These are phyloP conservation scores for Zaprionus taronus DNA, from an alignment of 1,140 invertebrate species.

Conservation along the genomic window DNA sequence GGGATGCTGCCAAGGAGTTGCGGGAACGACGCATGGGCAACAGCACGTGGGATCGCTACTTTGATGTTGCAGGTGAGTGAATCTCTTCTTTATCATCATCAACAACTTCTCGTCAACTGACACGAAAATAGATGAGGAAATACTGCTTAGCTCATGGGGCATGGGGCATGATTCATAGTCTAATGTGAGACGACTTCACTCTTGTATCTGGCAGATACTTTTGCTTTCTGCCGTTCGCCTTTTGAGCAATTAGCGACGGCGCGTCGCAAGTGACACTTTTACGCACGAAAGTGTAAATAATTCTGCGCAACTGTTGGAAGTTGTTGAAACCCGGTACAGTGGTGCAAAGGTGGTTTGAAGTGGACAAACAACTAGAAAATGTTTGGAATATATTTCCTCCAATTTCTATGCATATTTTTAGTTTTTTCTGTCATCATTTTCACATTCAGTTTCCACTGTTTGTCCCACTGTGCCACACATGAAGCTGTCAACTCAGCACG, in stretches of 20 bases:
- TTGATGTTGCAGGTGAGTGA: slow-evolving; percentile 76
- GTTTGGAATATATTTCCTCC: neutral
- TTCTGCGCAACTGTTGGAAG: slow-evolving; percentile 55
- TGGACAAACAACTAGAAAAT: neutral
- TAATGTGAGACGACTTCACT: slow-evolving; percentile 33
- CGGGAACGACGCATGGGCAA: slow-evolving; percentile 53
- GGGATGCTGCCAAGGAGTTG: slow-evolving; percentile 28
- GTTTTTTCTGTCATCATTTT: neutral
- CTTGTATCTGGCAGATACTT: slow-evolving; percentile 48
- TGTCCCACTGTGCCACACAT: slow-evolving; percentile 47
- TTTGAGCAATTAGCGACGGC: slow-evolving; percentile 73
- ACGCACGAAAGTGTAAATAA: slow-evolving; percentile 79
- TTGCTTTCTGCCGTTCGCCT: slow-evolving; percentile 43
- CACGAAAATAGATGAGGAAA: slow-evolving; percentile 35
- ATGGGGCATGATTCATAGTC: slow-evolving; percentile 62
- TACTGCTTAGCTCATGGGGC: slow-evolving; percentile 23
- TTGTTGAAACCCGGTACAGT: slow-evolving; percentile 55
- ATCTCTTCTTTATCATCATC: slow-evolving; percentile 14
- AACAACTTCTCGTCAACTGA: neutral
- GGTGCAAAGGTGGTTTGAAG: slow-evolving; percentile 4
- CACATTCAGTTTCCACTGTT: neutral
- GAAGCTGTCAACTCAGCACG: slow-evolving; percentile 57
- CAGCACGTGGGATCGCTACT: slow-evolving; percentile 72
- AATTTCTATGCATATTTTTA: neutral
- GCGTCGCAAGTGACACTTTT: slow-evolving; percentile 75